Evolutionary conservation across 2,113 vertebrate genomes (phyloP).

Genomic region (Oxyura jamaicensis): DNA sequence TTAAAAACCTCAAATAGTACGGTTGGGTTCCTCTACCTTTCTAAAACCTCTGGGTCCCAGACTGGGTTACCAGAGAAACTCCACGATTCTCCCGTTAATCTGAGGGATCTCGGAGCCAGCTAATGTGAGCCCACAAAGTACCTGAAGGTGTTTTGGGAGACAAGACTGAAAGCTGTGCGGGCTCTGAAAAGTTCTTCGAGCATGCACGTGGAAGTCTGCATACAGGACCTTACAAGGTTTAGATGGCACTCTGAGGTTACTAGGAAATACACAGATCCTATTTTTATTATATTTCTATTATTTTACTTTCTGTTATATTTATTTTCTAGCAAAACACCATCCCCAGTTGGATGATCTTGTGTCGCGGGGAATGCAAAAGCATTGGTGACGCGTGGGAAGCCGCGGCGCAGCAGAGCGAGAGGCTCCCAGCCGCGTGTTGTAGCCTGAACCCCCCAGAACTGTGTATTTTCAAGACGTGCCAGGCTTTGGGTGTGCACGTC

Average conservation of each 20-base stretch:
- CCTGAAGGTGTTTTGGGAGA: not conserved
- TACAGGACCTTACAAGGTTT: not conserved
- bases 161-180: not conserved
- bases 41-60: not conserved
- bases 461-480: not conserved
- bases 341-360: fast-evolving
- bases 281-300: no score
- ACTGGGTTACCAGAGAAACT: not conserved
- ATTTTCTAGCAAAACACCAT: no score
- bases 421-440: not conserved
- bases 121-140: not conserved
- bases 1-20: not conserved
- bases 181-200: not conserved
- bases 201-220: not conserved
- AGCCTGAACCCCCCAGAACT: not conserved
- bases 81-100: not conserved
- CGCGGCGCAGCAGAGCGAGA: not conserved
- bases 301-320: no score
- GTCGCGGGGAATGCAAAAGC: not conserved
- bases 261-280: not conserved
- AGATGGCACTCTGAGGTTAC: not conserved
- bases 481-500: not conserved
- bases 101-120: not conserved
- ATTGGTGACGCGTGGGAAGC: not conserved
- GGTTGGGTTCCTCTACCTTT: not conserved